Evolutionary conservation across 2,888 invertebrate genomes (phyloP).

Genomic region (Rhopalosiphum nymphaeae): DNA sequence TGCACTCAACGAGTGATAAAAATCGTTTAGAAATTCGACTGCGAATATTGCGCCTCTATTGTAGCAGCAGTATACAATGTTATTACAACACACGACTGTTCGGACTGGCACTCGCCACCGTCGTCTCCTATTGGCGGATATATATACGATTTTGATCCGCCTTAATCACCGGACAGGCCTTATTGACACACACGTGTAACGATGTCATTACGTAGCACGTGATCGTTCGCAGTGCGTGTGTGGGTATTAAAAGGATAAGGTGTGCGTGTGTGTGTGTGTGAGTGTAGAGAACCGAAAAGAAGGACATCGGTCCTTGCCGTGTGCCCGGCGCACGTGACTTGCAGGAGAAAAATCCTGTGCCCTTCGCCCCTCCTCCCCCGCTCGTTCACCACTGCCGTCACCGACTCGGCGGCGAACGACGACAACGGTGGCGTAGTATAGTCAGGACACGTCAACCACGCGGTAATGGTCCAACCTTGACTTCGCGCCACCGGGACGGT

Average conservation of each 20-base stretch:
- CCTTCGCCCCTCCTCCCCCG: not conserved
- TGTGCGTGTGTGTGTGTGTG: not conserved
- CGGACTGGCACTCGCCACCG: not conserved
- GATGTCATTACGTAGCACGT: conserved; percentile 50
- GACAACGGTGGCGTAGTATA: not conserved
- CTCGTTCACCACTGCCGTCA: no score
- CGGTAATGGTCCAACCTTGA: conserved; percentile 61
- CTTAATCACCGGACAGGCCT: conserved; percentile 52
- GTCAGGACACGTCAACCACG: conserved; percentile 56
- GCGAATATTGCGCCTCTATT: not conserved
- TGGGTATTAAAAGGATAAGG: not conserved
- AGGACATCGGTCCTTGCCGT: conserved; percentile 6
- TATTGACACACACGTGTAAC: conserved; percentile 50
- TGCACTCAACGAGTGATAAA: not conserved
- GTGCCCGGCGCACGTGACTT: conserved; percentile 50
- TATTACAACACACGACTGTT: no score
- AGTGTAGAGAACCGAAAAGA: conserved; percentile 41
- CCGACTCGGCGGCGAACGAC: no score
- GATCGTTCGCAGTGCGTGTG: conserved; percentile 35
- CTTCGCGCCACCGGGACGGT: conserved; percentile 8
- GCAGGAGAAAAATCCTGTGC: conserved; percentile 46
- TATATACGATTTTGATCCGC: conserved; percentile 38
- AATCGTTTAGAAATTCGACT: not conserved
- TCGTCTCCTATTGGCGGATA: not conserved
- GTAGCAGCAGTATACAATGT: not conserved